Percentiles rank a stretch among this genome's conserved stretches.
phyloP scores from a whole-genome alignment of 2,888 invertebrate genomes.

The Nemotelus pantherinus region DNA sequence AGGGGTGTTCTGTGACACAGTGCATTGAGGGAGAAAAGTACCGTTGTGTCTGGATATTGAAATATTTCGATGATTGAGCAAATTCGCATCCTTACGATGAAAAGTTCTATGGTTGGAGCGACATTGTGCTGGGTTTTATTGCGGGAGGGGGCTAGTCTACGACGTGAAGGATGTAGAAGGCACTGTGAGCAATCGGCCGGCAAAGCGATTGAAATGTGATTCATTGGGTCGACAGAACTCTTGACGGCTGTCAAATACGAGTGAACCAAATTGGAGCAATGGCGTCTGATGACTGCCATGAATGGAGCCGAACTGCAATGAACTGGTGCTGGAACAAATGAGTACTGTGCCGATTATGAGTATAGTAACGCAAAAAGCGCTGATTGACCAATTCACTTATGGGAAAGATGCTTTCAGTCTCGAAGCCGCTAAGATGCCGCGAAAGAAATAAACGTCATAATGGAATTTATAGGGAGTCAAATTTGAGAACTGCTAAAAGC shows the following conservation, averaged over 20 bases:
- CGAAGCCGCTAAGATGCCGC: background rate
- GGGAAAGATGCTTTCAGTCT: background rate
- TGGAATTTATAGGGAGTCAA: background rate
- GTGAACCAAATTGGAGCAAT: conserved; percentile 20
- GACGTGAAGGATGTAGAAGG: background rate
- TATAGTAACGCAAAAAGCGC: no score
- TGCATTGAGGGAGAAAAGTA: background rate
- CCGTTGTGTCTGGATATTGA: conserved; percentile 22
- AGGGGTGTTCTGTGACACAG: background rate
- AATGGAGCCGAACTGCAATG: background rate
- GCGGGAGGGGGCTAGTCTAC: no score
- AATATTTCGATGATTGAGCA: background rate
- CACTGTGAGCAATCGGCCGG: background rate
- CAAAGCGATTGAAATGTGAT: conserved; percentile 3
- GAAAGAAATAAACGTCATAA: background rate
- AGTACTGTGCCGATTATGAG: background rate
- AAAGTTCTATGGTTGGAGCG: no score
- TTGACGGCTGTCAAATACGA: conserved; percentile 20
- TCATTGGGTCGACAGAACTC: background rate
- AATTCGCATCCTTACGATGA: no score
- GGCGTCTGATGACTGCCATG: conserved; percentile 29
- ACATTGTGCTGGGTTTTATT: no score
- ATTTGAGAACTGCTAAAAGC: background rate
- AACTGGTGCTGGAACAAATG: background rate
- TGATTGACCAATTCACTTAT: no score